Percentiles rank a stretch among this genome's conserved stretches.
Evolutionary conservation across 1,140 invertebrate genomes (phyloP).

Genomic region (Rhysida immarginata): DNA sequence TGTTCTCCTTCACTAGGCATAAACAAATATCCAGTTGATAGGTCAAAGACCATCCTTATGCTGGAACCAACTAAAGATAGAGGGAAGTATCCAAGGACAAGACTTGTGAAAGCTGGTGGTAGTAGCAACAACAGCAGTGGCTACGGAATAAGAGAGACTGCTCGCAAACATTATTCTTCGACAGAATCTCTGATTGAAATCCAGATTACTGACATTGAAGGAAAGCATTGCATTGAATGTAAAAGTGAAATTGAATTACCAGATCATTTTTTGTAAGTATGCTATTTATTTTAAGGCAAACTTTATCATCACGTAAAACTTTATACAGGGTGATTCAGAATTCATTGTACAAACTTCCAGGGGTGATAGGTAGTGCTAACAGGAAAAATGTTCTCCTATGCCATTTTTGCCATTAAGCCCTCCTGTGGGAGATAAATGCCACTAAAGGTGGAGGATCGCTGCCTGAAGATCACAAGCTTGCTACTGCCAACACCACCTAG

Average conservation of each 20-base stretch:
- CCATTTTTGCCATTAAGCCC: too few relatives aligned
- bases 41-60: too few relatives aligned
- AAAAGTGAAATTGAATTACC: background rate
- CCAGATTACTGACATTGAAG: background rate
- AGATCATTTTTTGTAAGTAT: conserved; percentile 1
- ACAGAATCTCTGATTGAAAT: background rate
- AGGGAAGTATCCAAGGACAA: background rate
- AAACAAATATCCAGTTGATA: background rate
- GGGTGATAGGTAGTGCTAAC: too few relatives aligned
- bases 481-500: too few relatives aligned
- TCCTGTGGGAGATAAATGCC: too few relatives aligned
- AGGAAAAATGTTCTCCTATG: too few relatives aligned
- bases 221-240: conserved; percentile 2
- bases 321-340: too few relatives aligned
- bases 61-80: background rate
- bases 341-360: too few relatives aligned
- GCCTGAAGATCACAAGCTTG: too few relatives aligned
- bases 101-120: background rate
- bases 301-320: too few relatives aligned
- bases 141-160: background rate
- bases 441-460: too few relatives aligned
- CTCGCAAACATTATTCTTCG: background rate
- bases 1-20: background rate
- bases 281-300: too few relatives aligned
- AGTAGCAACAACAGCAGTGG: background rate